Base-by-base conservation (phyloP, 2,797 vertebrate genomes). In the Apogon talboti region DNA sequence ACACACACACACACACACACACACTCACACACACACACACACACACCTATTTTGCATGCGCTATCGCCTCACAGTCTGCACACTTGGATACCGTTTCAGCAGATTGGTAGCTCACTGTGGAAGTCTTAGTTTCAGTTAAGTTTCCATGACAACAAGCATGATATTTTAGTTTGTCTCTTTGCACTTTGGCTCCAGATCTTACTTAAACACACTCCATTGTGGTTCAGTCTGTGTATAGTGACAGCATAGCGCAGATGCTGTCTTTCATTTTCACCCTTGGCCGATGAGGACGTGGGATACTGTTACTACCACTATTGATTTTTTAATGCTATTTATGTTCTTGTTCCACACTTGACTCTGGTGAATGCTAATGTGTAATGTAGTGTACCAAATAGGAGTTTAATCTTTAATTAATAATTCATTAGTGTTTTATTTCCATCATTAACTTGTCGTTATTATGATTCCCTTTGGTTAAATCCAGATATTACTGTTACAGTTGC, bases 11-110 rank as follows among this genome's bases (percentile, higher is more conserved):
- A 24, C 21, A 24, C 21, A 24, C 21, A 24, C 21, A 24, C 21
- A 24, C 21, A 24, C 21, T 2, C 21, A 24, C 21, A 24, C 21
- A 24, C 21, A 24, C 21, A 24, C 21, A 24, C 21, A 24, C 21
- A 24, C 21, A 24, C 21, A 24, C 21, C 21, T 24, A 24, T 24
- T 24, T 24, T 24, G 21, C 51, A 38, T 35, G 55, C 35, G 54
- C 66, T n/a, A 33, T 73, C 38, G 7, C 76, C 59, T 67, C 42
- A 53, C 28, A 62, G 28, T 6, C 59, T 6, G 62, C 47, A 65
- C 81, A 74, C 46, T 37, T 68, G 64, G 62, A 69, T 78, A 69
- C 7, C 24, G 63, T 86, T 82, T 66, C 69, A 38, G 3, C 54
- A 50, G 43, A 70, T 7, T 28, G 61, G 74, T 50, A 58, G 46